Conservation (phyloP, 2,113 vertebrate species). For the Oncorhynchus gorbuscha region DNA sequence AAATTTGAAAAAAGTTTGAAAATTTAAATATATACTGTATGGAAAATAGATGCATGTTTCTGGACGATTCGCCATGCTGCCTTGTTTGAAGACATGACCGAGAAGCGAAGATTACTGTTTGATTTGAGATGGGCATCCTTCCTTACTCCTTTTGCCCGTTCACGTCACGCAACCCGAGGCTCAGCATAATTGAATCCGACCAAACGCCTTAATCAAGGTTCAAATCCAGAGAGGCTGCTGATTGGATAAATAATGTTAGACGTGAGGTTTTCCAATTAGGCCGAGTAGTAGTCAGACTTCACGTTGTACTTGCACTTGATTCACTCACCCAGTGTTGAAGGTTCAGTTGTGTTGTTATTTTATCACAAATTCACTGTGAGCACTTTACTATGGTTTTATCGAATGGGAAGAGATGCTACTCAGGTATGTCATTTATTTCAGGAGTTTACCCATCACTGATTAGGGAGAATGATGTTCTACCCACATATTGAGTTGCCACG, state of each 20-base stretch:
- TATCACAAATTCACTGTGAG: slow-evolving; percentile 23
- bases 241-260: slow-evolving; percentile 40
- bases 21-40: no score
- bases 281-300: slow-evolving; percentile 55
- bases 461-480: background rate
- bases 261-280: slow-evolving; percentile 65
- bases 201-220: background rate
- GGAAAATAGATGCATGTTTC: no score
- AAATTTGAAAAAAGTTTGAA: no score
- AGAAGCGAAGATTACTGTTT: no score
- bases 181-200: no score
- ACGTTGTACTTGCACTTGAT: slow-evolving; percentile 25
- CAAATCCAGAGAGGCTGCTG: slow-evolving; percentile 30
- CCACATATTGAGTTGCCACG: background rate
- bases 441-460: background rate
- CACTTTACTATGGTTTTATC: slow-evolving; percentile 71
- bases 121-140: no score
- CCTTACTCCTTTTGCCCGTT: no score
- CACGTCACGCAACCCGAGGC: no score
- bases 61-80: no score
- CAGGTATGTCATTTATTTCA: slow-evolving; percentile 56
- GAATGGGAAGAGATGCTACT: slow-evolving; percentile 66
- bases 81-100: no score
- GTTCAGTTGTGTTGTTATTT: slow-evolving; percentile 42
- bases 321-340: slow-evolving; percentile 39